A percentile compares a stretch with the other conserved stretches of the same genome.
phyloP scores from a whole-genome alignment of 2,113 vertebrate genomes.

The Amazona guildingii region DNA sequence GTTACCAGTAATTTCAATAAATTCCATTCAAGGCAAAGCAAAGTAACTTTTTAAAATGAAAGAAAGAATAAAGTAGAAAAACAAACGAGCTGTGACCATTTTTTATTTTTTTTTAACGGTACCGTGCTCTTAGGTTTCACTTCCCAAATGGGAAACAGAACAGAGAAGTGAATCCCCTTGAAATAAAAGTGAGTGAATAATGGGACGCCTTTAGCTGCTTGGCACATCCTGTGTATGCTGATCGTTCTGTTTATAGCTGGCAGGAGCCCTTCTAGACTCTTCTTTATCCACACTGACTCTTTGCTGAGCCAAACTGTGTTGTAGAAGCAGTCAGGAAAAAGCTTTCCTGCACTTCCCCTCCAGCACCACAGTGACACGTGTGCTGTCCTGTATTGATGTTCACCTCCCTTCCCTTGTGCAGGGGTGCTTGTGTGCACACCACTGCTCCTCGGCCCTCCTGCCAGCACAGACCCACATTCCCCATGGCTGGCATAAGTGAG shows the following conservation, averaged over 20 bases:
- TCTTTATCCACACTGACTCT: conserved; percentile 63
- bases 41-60: conserved; percentile 67
- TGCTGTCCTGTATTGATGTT: fast-evolving
- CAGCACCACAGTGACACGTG: fast-evolving
- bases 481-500: fast-evolving
- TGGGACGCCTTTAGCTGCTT: conserved; percentile 64
- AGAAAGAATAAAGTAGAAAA: conserved; percentile 63
- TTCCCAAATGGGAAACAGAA: conserved; percentile 79
- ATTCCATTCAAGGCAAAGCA: conserved; percentile 59
- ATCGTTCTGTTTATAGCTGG: conserved; percentile 66
- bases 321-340: neutral
- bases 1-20: conserved; percentile 53
- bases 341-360: neutral
- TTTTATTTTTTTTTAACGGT: conserved; percentile 68
- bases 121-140: conserved; percentile 75
- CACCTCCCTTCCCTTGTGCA: fast-evolving
- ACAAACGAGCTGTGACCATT: conserved; percentile 71
- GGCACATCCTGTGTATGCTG: conserved; percentile 79
- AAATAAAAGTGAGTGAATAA: conserved; percentile 83
- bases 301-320: conserved; percentile 29
- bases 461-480: fast-evolving
- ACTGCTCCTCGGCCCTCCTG: neutral
- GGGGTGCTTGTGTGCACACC: neutral
- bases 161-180: conserved; percentile 79
- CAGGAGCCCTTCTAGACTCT: conserved; percentile 51